Percentiles rank a stretch among this genome's conserved stretches.
These are phyloP conservation scores for Cyrtonyx montezumae DNA, from an alignment of 2,113 vertebrate genomes.

Conservation along the genomic window DNA sequence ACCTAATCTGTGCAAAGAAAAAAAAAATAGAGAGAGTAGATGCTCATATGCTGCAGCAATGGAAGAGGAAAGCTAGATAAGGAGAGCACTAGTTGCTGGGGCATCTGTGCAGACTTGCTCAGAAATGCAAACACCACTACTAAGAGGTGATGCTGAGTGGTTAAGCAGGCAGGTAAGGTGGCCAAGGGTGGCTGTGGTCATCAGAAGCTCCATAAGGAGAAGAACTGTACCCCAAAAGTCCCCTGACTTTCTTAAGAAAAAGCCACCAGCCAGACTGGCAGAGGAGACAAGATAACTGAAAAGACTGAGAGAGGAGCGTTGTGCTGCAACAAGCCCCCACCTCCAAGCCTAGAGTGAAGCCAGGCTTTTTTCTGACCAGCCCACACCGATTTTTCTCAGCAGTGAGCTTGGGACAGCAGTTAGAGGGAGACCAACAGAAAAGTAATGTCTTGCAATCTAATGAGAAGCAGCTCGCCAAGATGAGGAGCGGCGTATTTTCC, in stretches of 20 bases:
- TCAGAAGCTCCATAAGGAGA: not conserved
- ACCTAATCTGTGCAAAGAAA: not conserved
- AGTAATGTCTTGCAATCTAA: not conserved
- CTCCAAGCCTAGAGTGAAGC: not conserved
- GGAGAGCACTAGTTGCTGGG: not conserved
- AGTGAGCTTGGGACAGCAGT: not conserved
- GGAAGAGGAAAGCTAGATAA: not conserved
- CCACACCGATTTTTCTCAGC: not conserved
- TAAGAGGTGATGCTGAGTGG: not conserved
- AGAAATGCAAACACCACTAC: not conserved
- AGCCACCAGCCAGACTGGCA: not conserved
- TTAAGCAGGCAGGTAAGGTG: not conserved
- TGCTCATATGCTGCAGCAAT: not conserved
- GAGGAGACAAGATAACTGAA: not conserved
- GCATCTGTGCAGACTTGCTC: not conserved
- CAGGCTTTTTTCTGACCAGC: not conserved
- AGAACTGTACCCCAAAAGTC: rapidly evolving
- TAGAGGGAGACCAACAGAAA: not conserved
- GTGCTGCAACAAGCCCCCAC: not conserved
- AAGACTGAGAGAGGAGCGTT: not conserved
- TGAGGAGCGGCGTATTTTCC: not conserved
- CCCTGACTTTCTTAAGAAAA: not conserved
- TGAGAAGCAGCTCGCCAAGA: not conserved
- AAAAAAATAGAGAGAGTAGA: not conserved
- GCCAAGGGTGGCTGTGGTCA: not conserved